Conservation (phyloP, 2,113 vertebrate genomes). For the Mustela nigripes region DNA sequence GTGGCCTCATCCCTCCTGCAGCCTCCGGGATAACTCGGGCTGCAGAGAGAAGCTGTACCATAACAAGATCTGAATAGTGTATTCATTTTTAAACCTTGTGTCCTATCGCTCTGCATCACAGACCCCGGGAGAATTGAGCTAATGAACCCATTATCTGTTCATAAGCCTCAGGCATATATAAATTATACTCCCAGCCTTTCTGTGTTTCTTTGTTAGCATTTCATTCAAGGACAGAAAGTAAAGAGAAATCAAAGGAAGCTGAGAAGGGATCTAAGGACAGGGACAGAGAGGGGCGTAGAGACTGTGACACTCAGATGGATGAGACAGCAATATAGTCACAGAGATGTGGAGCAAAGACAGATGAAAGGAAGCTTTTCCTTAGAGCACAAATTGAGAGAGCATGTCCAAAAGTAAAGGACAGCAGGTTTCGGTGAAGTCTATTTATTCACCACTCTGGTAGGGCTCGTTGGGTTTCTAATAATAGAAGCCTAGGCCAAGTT, state of each 20-base stretch:
- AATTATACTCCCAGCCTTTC: not conserved
- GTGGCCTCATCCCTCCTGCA: not conserved
- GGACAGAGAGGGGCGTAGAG: not conserved
- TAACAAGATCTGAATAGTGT: not conserved
- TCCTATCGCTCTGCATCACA: slow-evolving; percentile 19
- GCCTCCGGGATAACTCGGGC: not conserved
- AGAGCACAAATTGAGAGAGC: not conserved
- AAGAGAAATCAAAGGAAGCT: slow-evolving; percentile 40
- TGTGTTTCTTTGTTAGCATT: slow-evolving; percentile 57
- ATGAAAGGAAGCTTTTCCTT: not conserved
- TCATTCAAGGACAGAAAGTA: slow-evolving; percentile 48
- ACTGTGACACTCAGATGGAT: not conserved
- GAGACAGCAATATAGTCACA: not conserved
- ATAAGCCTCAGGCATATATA: slow-evolving; percentile 56
- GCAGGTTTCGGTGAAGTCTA: not conserved
- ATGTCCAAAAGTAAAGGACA: not conserved
- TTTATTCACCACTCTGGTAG: not conserved
- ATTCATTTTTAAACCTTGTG: slow-evolving; percentile 14
- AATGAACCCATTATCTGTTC: slow-evolving; percentile 49
- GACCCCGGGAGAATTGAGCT: slow-evolving; percentile 9
- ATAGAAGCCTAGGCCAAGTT: slow-evolving; percentile 16
- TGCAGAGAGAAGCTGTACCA: not conserved
- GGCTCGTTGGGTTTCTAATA: not conserved
- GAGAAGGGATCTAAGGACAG: not conserved
- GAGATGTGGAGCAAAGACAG: not conserved